Evolutionary conservation across 2,113 vertebrate genomes (phyloP).

Genomic region (Scomber colias): DNA sequence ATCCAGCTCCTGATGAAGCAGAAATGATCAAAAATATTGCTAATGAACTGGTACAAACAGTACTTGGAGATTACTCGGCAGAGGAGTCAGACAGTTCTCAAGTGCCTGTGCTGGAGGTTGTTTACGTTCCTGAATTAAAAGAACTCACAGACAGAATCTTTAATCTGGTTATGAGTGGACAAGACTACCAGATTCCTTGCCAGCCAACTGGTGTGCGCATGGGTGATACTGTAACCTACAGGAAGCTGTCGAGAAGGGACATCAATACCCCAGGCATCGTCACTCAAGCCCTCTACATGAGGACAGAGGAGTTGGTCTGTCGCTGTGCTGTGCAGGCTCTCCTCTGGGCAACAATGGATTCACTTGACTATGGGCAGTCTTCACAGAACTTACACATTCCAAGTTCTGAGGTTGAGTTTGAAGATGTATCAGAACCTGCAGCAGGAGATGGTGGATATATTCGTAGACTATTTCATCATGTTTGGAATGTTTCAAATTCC

Average conservation of each 20-base stretch:
- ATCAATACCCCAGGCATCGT: background rate
- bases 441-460: background rate
- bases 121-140: background rate
- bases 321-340: background rate
- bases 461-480: too few relatives aligned
- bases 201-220: background rate
- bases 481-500: too few relatives aligned
- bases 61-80: background rate
- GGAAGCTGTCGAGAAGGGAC: too few relatives aligned
- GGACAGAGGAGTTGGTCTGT: constrained; percentile 16
- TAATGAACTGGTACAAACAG: background rate
- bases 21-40: background rate
- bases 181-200: background rate
- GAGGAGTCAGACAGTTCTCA: background rate
- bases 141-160: background rate
- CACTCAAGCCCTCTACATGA: background rate
- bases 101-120: background rate
- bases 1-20: background rate
- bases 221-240: background rate
- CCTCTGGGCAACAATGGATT: background rate
- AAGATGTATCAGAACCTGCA: background rate
- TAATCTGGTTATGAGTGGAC: background rate
- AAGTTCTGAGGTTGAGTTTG: background rate
- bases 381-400: background rate
- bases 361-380: too few relatives aligned